Evolutionary conservation across 2,797 vertebrate species (phyloP).

Genomic region (Lepus townsendii): DNA sequence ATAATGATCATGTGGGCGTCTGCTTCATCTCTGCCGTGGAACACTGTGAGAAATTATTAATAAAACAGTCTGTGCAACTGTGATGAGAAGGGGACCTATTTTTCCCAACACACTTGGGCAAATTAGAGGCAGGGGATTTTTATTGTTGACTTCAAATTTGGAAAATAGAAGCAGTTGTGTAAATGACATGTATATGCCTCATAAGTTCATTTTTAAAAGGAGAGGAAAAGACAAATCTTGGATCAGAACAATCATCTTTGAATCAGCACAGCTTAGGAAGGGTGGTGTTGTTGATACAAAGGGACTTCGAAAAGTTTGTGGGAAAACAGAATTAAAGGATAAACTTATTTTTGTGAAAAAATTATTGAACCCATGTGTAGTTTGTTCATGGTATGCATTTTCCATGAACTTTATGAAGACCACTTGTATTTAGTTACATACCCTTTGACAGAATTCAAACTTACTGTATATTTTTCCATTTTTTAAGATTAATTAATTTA

Average conservation of each 20-base stretch:
- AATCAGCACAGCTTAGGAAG: not conserved
- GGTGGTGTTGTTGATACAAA: not conserved
- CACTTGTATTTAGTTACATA: not conserved
- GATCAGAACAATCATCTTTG: not conserved
- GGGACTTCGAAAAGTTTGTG: too few species aligned
- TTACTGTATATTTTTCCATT: too few species aligned
- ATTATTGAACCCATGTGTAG: too few species aligned
- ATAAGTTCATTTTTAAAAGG: conserved; percentile 9
- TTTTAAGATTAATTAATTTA: too few species aligned
- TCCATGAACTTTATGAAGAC: too few species aligned
- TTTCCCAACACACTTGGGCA: conserved; percentile 37
- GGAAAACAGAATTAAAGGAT: too few species aligned
- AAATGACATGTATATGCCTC: not conserved
- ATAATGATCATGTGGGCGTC: conserved; percentile 57
- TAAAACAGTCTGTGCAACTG: conserved; percentile 54
- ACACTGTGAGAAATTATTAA: conserved; percentile 75
- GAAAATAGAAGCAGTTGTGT: conserved; percentile 51
- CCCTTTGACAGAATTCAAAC: too few species aligned
- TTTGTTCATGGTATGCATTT: too few species aligned
- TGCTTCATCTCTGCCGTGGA: conserved; percentile 67
- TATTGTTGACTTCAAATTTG: conserved; percentile 57
- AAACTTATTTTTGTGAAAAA: too few species aligned
- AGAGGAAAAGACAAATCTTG: not conserved
- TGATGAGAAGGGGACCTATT: conserved; percentile 66
- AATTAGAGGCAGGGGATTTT: conserved; percentile 20